Percentiles rank a stretch among this genome's conserved stretches.
These are phyloP conservation scores for Amblyjoppa proteus DNA, from an alignment of 2,888 invertebrate genomes.

Conservation along the genomic window DNA sequence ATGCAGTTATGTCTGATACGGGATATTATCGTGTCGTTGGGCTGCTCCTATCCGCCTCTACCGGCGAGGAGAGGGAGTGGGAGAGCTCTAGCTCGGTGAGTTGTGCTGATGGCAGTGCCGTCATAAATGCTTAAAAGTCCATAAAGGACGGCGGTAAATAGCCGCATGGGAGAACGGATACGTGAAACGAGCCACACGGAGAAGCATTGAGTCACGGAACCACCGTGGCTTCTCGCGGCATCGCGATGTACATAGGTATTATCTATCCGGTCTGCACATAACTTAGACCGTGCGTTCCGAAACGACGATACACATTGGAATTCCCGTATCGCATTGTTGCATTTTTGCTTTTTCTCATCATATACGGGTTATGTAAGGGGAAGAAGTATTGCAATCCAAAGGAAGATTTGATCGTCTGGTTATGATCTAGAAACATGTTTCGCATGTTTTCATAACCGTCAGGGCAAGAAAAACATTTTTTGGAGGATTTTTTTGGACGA, in stretches of 20 bases:
- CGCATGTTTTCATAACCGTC: too few relatives aligned
- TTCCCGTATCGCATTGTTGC: slow-evolving; percentile 21
- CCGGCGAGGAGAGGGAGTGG: not conserved
- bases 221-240: slow-evolving; percentile 40
- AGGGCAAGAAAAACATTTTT: too few relatives aligned
- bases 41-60: slow-evolving; percentile 43
- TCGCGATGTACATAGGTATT: slow-evolving; percentile 42
- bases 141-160: slow-evolving; percentile 71
- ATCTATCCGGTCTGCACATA: slow-evolving; percentile 33
- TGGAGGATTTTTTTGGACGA: not conserved
- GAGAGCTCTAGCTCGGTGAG: slow-evolving; percentile 51
- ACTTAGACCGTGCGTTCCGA: slow-evolving; percentile 34
- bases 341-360: not conserved
- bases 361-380: too few relatives aligned
- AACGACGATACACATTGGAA: slow-evolving; percentile 29
- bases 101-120: slow-evolving; percentile 63
- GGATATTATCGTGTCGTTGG: slow-evolving; percentile 70
- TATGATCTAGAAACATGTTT: too few relatives aligned
- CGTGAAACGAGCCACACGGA: slow-evolving; percentile 54
- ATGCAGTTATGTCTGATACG: slow-evolving; percentile 72
- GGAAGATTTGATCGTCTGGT: too few relatives aligned
- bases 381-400: too few relatives aligned
- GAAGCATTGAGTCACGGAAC: slow-evolving; percentile 26
- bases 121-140: slow-evolving; percentile 68
- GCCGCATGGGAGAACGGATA: slow-evolving; percentile 42